A percentile compares a stretch with the other conserved stretches of the same genome.
Evolutionary conservation across 2,888 invertebrate species (phyloP).

Genomic region (Hydraecia micacea): DNA sequence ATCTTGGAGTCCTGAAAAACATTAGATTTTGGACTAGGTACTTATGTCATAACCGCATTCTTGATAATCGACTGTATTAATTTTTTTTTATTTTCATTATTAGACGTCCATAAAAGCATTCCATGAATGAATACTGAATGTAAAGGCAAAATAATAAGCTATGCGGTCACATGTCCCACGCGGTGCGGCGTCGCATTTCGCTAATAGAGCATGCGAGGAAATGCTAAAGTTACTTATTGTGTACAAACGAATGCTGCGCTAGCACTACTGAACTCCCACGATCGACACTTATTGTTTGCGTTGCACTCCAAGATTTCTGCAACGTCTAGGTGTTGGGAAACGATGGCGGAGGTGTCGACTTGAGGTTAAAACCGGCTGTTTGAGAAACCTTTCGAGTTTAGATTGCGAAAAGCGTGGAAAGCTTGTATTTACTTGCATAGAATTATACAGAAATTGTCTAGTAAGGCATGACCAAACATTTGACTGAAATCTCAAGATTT

Average conservation of each 20-base stretch:
- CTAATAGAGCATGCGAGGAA: conserved; percentile 82
- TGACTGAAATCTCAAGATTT: conserved; percentile 49
- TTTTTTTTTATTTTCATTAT: conserved; percentile 1
- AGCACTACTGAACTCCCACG: conserved; percentile 84
- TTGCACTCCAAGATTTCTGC: conserved; percentile 88
- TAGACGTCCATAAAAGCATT: not conserved
- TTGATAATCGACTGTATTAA: not conserved
- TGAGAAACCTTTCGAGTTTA: conserved; percentile 85
- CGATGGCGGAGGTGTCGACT: conserved; percentile 77
- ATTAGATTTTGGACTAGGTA: not conserved
- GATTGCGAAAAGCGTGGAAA: conserved; percentile 88
- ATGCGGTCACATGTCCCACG: conserved; percentile 71
- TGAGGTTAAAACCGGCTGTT: conserved; percentile 85
- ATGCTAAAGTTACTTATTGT: conserved; percentile 82
- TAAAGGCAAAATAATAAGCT: conserved; percentile 44
- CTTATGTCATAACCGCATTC: not conserved
- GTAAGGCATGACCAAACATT: conserved; percentile 62
- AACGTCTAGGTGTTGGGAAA: conserved; percentile 86
- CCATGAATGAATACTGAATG: conserved; percentile 18
- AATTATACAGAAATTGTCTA: conserved; percentile 72
- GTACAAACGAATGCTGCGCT: conserved; percentile 75
- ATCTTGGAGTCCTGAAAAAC: not conserved
- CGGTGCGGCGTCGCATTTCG: conserved; percentile 79
- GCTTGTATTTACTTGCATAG: conserved; percentile 75
- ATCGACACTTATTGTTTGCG: conserved; percentile 85